Conservation (phyloP, 2,113 vertebrate species). For the Gymnobelideus leadbeateri region DNA sequence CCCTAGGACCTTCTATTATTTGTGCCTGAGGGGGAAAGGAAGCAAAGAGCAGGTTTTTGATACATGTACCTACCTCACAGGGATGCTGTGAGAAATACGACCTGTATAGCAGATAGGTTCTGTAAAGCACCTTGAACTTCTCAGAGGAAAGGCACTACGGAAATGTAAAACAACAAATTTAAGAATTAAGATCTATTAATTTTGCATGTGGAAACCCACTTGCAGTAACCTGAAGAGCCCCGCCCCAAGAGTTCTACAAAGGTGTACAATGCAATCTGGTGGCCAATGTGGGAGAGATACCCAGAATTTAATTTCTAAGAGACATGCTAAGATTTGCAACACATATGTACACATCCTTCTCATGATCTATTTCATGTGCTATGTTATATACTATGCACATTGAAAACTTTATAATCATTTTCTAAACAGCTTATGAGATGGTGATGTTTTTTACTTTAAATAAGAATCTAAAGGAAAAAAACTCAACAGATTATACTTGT, state of each 20-base stretch:
- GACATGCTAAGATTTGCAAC: slow-evolving; percentile 20
- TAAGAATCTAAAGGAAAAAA: not conserved
- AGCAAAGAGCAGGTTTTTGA: slow-evolving; percentile 35
- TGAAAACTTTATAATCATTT: not conserved
- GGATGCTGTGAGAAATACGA: slow-evolving; percentile 52
- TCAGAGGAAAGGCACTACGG: slow-evolving; percentile 72
- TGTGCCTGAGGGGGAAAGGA: not conserved
- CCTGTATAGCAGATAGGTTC: slow-evolving; percentile 51
- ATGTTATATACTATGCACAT: not conserved
- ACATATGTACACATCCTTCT: not conserved
- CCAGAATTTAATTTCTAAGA: slow-evolving; percentile 29
- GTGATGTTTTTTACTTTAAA: not conserved
- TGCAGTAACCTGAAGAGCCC: slow-evolving; percentile 8
- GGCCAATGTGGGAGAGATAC: not conserved
- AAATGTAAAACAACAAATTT: slow-evolving; percentile 46
- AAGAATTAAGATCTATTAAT: slow-evolving; percentile 54
- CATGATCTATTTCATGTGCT: not conserved
- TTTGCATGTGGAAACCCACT: slow-evolving; percentile 26
- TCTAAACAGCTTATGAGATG: not conserved
- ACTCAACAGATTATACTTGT: not conserved
- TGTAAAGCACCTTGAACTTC: slow-evolving; percentile 66
- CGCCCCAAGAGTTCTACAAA: not conserved
- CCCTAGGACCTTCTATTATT: slow-evolving; percentile 24
- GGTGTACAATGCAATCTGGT: not conserved
- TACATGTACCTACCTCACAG: slow-evolving; percentile 73